These are phyloP conservation scores for Drosophila flavopinicola DNA, from an alignment of 2,888 invertebrate genomes.

Conservation along the genomic window DNA sequence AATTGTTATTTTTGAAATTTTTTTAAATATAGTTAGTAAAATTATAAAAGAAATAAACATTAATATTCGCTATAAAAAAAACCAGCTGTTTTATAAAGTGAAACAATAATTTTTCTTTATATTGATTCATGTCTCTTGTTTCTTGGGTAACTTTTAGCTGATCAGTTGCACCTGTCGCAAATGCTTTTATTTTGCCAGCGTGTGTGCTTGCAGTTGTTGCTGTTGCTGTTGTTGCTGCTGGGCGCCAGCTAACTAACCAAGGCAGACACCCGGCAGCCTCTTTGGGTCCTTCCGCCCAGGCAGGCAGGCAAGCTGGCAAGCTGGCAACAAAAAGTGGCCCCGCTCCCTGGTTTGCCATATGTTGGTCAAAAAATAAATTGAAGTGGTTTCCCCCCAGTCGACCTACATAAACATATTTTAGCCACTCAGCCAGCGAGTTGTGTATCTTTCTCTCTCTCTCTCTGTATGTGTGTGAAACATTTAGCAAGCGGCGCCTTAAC, in stretches of 20 bases:
- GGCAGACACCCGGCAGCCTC: constrained; percentile 48
- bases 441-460: constrained; percentile 40
- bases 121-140: not conserved
- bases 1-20: too few relatives aligned
- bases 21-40: too few relatives aligned
- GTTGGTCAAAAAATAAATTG: constrained; percentile 80
- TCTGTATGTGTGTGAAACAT: constrained; percentile 53
- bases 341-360: constrained; percentile 57
- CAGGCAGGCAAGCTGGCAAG: not conserved
- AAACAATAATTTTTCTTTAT: not conserved
- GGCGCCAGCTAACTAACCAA: constrained; percentile 50
- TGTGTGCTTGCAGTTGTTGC: constrained; percentile 27
- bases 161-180: not conserved
- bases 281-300: not conserved
- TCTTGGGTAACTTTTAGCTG: not conserved
- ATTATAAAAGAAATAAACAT: too few relatives aligned
- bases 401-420: constrained; percentile 65
- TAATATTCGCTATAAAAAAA: too few relatives aligned
- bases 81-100: too few relatives aligned
- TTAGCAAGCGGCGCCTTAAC: constrained; percentile 73
- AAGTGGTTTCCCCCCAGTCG: constrained; percentile 68
- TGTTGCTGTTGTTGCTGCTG: constrained; percentile 18
- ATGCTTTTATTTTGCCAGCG: constrained; percentile 23
- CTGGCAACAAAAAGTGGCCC: constrained; percentile 43
- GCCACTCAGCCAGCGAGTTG: constrained; percentile 49